A percentile compares a stretch with the other conserved stretches of the same genome.
Conservation (phyloP, 2,888 invertebrate genomes). For the Noctuana brunneofusca region DNA sequence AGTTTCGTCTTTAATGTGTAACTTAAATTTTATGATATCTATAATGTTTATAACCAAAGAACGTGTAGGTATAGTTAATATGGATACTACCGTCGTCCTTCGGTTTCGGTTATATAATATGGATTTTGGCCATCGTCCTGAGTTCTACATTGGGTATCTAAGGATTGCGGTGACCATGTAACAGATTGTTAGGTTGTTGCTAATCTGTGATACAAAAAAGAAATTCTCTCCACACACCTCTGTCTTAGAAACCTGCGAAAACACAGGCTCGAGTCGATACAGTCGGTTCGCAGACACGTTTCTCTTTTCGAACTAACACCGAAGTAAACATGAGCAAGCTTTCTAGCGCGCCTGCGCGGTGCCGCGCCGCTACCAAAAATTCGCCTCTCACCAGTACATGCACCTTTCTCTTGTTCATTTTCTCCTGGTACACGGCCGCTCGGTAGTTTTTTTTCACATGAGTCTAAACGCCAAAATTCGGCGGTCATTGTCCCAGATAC, state of each 20-base stretch:
- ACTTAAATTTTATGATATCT: constrained; percentile 8
- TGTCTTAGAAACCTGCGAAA: constrained; percentile 26
- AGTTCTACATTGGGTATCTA: too few species aligned
- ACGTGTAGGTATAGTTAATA: too few species aligned
- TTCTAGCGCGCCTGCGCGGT: constrained; percentile 53
- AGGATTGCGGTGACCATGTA: neutral
- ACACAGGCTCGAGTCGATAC: neutral
- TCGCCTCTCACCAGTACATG: constrained; percentile 51
- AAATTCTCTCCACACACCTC: neutral
- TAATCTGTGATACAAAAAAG: constrained; percentile 8
- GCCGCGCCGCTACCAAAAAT: constrained; percentile 42
- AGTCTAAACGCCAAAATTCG: constrained; percentile 61
- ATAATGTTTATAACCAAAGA: neutral
- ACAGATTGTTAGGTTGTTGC: neutral
- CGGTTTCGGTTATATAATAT: too few species aligned
- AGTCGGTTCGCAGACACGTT: constrained; percentile 9
- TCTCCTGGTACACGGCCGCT: constrained; percentile 64
- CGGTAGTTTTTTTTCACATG: constrained; percentile 62
- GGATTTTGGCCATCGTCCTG: too few species aligned
- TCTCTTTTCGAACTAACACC: constrained; percentile 41
- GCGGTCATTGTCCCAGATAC: constrained; percentile 62
- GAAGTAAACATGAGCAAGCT: constrained; percentile 53
- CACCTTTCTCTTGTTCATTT: constrained; percentile 72
- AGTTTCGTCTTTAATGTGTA: constrained; percentile 4
- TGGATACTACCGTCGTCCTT: too few species aligned